These are phyloP conservation scores for Latrodectus elegans DNA, from an alignment of 2,888 invertebrate genomes.

Conservation along the genomic window DNA sequence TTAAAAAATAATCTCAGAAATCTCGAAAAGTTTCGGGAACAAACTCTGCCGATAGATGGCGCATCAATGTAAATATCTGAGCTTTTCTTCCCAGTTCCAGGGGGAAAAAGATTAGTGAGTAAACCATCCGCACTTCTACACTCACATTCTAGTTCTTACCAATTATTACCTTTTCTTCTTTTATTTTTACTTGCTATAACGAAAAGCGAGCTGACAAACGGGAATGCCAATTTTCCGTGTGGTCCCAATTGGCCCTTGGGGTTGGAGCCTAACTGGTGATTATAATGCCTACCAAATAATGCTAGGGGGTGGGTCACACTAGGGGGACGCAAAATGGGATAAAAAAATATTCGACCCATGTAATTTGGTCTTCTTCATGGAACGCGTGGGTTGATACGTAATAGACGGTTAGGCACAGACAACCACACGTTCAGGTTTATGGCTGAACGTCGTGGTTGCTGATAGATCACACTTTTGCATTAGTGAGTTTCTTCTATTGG, in stretches of 20 bases:
- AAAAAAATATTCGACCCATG: constrained; percentile 47
- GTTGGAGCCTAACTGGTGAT: constrained; percentile 31
- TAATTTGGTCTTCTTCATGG: constrained; percentile 44
- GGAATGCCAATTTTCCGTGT: constrained; percentile 60
- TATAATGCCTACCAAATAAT: constrained; percentile 61
- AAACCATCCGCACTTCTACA: neutral
- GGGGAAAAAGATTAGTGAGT: neutral
- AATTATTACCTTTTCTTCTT: neutral
- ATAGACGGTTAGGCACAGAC: constrained; percentile 37
- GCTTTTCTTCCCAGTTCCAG: no score
- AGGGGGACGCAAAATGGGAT: constrained; percentile 6
- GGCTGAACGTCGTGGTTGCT: constrained; percentile 34
- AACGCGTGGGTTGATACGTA: constrained; percentile 53
- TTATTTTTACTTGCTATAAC: neutral
- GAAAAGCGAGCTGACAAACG: constrained; percentile 45
- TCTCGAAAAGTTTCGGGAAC: no score
- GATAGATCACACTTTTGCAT: constrained; percentile 56
- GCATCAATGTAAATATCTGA: neutral
- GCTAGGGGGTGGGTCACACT: constrained; percentile 10
- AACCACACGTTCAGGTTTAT: constrained; percentile 45
- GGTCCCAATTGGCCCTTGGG: constrained; percentile 53
- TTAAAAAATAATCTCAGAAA: no score
- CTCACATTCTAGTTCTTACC: neutral
- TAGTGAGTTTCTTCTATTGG: neutral
- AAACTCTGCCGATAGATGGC: constrained; percentile 41